Percentiles rank a stretch among this genome's conserved stretches.
These are phyloP conservation scores for Noctua janthe DNA, from an alignment of 2,888 invertebrate genomes.

Conservation along the genomic window DNA sequence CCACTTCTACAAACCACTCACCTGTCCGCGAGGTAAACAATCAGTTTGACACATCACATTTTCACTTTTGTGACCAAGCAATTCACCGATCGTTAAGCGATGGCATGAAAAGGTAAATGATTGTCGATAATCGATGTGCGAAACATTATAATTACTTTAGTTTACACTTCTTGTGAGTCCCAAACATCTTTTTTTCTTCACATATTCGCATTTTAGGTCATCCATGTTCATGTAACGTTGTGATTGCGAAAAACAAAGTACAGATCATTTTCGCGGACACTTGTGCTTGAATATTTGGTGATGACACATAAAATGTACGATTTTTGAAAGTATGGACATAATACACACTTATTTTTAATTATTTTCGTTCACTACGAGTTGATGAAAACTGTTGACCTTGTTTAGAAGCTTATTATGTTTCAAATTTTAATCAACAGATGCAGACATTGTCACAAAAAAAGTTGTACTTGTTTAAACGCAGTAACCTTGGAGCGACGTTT, in stretches of 20 bases:
- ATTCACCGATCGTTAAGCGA: slow-evolving; percentile 83
- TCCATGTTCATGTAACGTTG: slow-evolving; percentile 91
- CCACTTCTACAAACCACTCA: slow-evolving; percentile 89
- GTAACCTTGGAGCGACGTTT: slow-evolving; percentile 77
- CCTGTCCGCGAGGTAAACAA: slow-evolving; percentile 90
- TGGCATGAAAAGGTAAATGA: slow-evolving; percentile 82
- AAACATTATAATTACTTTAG: slow-evolving; percentile 86
- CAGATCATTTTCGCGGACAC: slow-evolving; percentile 89
- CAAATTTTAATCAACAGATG: slow-evolving; percentile 91
- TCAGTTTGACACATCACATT: slow-evolving; percentile 91
- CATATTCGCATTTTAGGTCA: slow-evolving; percentile 91
- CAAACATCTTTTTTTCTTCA: slow-evolving; percentile 90
- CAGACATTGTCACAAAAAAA: slow-evolving; percentile 89
- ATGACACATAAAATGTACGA: slow-evolving; percentile 79
- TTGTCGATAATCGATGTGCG: slow-evolving; percentile 81
- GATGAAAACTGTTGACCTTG: slow-evolving; percentile 91
- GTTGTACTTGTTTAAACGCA: slow-evolving; percentile 79
- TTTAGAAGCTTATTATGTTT: slow-evolving; percentile 90
- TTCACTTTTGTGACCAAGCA: slow-evolving; percentile 88
- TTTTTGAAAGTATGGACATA: slow-evolving; percentile 82
- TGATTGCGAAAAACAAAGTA: slow-evolving; percentile 91
- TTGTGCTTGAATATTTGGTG: slow-evolving; percentile 82
- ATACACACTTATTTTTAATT: slow-evolving; percentile 86
- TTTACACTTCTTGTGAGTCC: slow-evolving; percentile 86
- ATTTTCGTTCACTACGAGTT: slow-evolving; percentile 87